Evolutionary conservation across 2,113 vertebrate genomes (phyloP).

Genomic region (Sitta europaea): DNA sequence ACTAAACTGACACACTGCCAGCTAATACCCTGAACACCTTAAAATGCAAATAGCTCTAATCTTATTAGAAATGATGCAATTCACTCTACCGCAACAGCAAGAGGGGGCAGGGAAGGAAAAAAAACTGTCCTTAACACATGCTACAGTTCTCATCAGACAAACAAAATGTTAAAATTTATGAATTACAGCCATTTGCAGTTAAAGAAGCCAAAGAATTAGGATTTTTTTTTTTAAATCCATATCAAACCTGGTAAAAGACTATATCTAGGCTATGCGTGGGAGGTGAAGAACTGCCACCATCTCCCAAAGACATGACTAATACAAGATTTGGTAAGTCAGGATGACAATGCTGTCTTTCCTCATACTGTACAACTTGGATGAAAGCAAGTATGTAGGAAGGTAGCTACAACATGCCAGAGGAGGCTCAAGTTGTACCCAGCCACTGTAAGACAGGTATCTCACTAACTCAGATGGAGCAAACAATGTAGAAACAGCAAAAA

Average conservation of each 20-base stretch:
- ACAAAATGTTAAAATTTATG: background rate
- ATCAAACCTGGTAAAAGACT: background rate
- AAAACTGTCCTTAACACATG: background rate
- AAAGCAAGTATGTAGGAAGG: constrained; percentile 39
- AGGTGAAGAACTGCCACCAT: constrained; percentile 54
- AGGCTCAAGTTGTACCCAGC: background rate
- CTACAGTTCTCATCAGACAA: background rate
- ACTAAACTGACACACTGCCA: constrained; percentile 71
- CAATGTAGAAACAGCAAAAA: background rate
- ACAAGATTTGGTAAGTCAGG: constrained; percentile 49
- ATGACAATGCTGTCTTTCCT: constrained; percentile 59
- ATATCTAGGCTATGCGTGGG: constrained; percentile 39
- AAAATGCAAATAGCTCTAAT: constrained; percentile 71
- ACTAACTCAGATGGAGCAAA: background rate
- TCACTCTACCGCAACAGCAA: background rate
- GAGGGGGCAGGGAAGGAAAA: constrained; percentile 32
- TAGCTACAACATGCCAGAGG: background rate
- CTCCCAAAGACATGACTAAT: constrained; percentile 60
- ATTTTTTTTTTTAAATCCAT: background rate
- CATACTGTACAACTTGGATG: constrained; percentile 12
- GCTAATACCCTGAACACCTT: constrained; percentile 70
- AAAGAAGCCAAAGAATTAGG: background rate
- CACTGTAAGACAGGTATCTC: background rate
- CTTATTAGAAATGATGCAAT: constrained; percentile 70
- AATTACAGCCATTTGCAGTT: constrained; percentile 21